phyloP scores from a whole-genome alignment of 2,797 vertebrate genomes.

The Serranus cabrilla region DNA sequence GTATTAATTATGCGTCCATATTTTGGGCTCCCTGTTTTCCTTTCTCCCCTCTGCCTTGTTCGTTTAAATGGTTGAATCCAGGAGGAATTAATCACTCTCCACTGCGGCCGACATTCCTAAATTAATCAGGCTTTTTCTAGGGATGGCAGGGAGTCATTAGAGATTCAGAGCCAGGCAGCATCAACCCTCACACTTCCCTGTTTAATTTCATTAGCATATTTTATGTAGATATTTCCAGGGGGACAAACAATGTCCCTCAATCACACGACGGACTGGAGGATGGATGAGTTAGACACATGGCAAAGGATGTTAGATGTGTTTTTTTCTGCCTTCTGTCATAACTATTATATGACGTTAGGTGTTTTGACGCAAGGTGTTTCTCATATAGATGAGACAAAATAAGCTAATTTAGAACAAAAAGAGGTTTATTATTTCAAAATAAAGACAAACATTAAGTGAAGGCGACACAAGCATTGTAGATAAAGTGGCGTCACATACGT shows the following conservation, averaged over 20 bases:
- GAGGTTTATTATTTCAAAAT: slow-evolving; percentile 2
- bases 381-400: slow-evolving; percentile 33
- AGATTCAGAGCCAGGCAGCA: slow-evolving; percentile 72
- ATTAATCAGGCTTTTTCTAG: slow-evolving; percentile 82
- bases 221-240: slow-evolving; percentile 76
- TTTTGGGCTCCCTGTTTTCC: slow-evolving; percentile 72
- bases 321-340: slow-evolving; percentile 5
- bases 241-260: slow-evolving; percentile 72
- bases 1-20: slow-evolving; percentile 81
- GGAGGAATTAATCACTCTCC: slow-evolving; percentile 82
- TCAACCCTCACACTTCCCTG: slow-evolving; percentile 69
- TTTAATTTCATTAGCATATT: slow-evolving; percentile 87
- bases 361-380: slow-evolving; percentile 24
- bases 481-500: slow-evolving; percentile 54
- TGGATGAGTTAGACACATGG: slow-evolving; percentile 38
- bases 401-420: slow-evolving; percentile 15
- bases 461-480: slow-evolving; percentile 41
- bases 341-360: slow-evolving; percentile 22
- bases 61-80: slow-evolving; percentile 80
- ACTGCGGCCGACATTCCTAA: slow-evolving; percentile 76
- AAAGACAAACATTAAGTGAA: slow-evolving; percentile 40
- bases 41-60: slow-evolving; percentile 72
- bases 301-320: slow-evolving; percentile 47
- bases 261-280: slow-evolving; percentile 45
- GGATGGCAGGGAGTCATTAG: slow-evolving; percentile 79